These are phyloP conservation scores for Drosophila ochracea DNA, from an alignment of 2,888 invertebrate species.

Conservation along the genomic window DNA sequence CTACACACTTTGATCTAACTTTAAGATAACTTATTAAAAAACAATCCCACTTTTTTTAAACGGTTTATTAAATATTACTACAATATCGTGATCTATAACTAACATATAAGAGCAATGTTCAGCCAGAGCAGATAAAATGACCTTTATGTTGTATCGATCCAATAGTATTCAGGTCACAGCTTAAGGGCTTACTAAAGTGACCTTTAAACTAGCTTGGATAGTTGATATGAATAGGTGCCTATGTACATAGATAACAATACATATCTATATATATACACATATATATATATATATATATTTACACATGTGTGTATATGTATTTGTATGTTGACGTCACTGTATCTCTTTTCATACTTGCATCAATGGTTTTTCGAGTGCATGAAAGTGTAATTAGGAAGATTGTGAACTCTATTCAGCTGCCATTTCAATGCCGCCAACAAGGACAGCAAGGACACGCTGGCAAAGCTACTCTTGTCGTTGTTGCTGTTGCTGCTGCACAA, in stretches of 20 bases:
- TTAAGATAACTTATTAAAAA: neutral
- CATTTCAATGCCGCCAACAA: constrained; percentile 49
- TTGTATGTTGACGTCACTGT: constrained; percentile 22
- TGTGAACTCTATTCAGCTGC: constrained; percentile 32
- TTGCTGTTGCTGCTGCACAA: constrained; percentile 15
- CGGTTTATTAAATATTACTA: neutral
- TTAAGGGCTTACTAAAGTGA: constrained; percentile 18
- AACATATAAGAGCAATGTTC: neutral
- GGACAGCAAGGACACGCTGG: constrained; percentile 40
- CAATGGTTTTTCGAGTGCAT: constrained; percentile 39
- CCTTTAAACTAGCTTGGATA: constrained; percentile 35
- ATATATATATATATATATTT: neutral
- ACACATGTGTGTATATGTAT: neutral
- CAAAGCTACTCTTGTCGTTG: constrained; percentile 10
- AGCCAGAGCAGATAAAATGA: constrained; percentile 12
- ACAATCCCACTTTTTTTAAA: neutral
- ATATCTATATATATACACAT: neutral
- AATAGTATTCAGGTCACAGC: constrained; percentile 41
- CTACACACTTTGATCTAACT: neutral
- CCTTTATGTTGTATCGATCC: constrained; percentile 31
- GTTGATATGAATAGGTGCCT: constrained; percentile 17
- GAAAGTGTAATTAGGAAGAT: constrained; percentile 51
- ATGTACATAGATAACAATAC: neutral
- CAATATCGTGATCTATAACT: neutral
- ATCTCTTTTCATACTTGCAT: constrained; percentile 8